A percentile compares a stretch with the other conserved stretches of the same genome.
These are phyloP conservation scores for Drosophila kanapiae DNA, from an alignment of 1,140 invertebrate genomes.

Conservation along the genomic window DNA sequence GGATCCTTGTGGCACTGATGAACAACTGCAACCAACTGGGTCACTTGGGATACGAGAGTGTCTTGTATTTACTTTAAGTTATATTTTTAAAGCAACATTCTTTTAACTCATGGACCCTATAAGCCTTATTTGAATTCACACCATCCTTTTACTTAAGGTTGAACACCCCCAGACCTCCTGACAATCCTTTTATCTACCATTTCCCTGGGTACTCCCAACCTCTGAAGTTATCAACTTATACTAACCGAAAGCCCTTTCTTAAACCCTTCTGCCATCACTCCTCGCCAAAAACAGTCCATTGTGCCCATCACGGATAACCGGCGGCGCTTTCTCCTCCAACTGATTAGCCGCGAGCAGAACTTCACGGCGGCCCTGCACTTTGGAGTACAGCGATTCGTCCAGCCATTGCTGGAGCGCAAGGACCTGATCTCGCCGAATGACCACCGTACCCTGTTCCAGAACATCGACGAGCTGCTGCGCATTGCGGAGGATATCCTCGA, in stretches of 20 bases:
- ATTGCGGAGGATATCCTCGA: conserved; percentile 93
- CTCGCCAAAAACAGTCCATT: conserved; percentile 66
- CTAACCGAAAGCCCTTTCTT: not conserved
- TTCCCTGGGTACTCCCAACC: too few relatives aligned
- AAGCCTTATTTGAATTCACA: too few relatives aligned
- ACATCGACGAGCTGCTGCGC: conserved; percentile 92
- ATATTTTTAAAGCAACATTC: too few relatives aligned
- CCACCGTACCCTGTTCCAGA: conserved; percentile 92
- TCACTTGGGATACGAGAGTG: too few relatives aligned
- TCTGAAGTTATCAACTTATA: not conserved
- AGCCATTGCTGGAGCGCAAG: conserved; percentile 89
- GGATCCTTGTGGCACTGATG: too few relatives aligned
- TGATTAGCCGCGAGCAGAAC: conserved; percentile 89
- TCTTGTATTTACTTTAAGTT: too few relatives aligned
- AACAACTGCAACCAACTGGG: too few relatives aligned
- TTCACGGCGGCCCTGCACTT: conserved; percentile 91
- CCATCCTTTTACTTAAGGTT: too few relatives aligned
- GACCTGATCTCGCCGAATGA: conserved; percentile 91
- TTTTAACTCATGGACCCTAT: too few relatives aligned
- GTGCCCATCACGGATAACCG: conserved; percentile 85
- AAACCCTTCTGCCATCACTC: conserved; percentile 16
- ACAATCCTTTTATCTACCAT: too few relatives aligned
- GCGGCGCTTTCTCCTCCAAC: conserved; percentile 87
- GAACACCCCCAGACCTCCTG: too few relatives aligned
- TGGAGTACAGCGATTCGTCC: conserved; percentile 90